Base-by-base conservation (phyloP, 2,888 invertebrate genomes). In the Coelinius sp. region DNA sequence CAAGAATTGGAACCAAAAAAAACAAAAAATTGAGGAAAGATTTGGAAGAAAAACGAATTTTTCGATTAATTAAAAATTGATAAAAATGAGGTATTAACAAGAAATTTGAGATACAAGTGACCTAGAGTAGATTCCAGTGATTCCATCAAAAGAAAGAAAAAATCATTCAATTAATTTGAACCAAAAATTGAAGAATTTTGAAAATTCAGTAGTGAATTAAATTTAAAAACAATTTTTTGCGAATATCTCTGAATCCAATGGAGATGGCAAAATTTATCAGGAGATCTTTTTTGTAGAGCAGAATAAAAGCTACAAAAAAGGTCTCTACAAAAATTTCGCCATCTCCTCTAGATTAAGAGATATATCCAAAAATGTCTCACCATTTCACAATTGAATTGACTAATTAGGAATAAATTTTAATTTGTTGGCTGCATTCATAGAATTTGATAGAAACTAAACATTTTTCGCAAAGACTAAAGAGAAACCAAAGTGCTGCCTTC, bases 361-460 rank as follows among this genome's bases (percentile, higher is more conserved):
- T n/a, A n/a, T n/a, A n/a, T n/a, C n/a, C n/a, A n/a, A n/a, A n/a
- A n/a, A n/a, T n/a, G n/a, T n/a, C 4, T 44, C n/a, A 25, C 1
- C n/a, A 49, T 27, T 27, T n/a, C 0, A 56, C 10, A 56, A 27
- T n/a, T 27, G 12, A 38, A 20, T 25, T 25, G 14, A 62, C 25
- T 1, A 56, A 14, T 27, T 14, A 38, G 73, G 2, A 1, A 14
- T 27, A 27, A 56, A 27, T 31, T 17, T 14, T n/a, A 27, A 56
- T 78, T 72, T 71, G 75, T 74, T 77, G 77, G 82, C 81, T 83
- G 79, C 82, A 83, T 83, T 83, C 81, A 82, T 81, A 81, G 80
- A 79, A 44, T 79, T 77, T 76, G 70, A 52, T 35, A n/a, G n/a
- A n/a, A n/a, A n/a, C n/a, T n/a, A 49, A 17, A 63, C 20, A 68